Evolutionary conservation across 2,113 vertebrate species (phyloP), one percentile per base, ranked within the genome.

Genomic region (Gallinago jamesoni): DNA sequence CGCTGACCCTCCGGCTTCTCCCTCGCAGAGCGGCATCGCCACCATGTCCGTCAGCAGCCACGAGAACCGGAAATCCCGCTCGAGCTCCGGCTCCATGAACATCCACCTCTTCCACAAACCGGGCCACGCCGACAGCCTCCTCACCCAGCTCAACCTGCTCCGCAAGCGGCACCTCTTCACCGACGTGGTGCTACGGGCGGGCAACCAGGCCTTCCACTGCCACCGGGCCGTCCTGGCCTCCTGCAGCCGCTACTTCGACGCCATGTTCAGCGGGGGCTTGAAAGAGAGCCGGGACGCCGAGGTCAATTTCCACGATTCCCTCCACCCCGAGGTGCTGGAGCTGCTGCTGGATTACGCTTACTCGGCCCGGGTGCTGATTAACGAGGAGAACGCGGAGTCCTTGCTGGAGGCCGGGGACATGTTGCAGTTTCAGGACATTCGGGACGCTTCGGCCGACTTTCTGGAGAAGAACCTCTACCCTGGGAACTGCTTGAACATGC

Each of bases 231-330:
- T 98, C 45, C 97, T 98, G 92, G 98, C 98, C 22, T 96, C 98
- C 2, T 98, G 98, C 93, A 98, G 98, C 95, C 98, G 98, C 66
- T 98, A 98, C 95, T 98, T 98, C n/a, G 98, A 98, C 7, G 98
- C 98, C 24, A 98, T 98, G 98, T 98, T 98, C 95, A 98, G 98
- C n/a, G 98, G 98, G 1, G 98, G 98, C 56, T 94, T 98, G 75
- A 98, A 98, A 8, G 98, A 98, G 94, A 98, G 98, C 96, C 96
- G 98, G 25, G 98, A 98, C 7, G 97, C 89, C 2, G 98, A 98
- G 14, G 98, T 98, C 63, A 98, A 98, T 94, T 98, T 98, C 35
- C 98, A 98, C 70, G 98, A 98, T 80, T 98, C 98, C 69, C 97
- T 98, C 59, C 98, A 98, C 47, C 98, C 98, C 2, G 98, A 98